Conservation (phyloP, 2,797 vertebrate species). For the Sebastes baramenuke region DNA sequence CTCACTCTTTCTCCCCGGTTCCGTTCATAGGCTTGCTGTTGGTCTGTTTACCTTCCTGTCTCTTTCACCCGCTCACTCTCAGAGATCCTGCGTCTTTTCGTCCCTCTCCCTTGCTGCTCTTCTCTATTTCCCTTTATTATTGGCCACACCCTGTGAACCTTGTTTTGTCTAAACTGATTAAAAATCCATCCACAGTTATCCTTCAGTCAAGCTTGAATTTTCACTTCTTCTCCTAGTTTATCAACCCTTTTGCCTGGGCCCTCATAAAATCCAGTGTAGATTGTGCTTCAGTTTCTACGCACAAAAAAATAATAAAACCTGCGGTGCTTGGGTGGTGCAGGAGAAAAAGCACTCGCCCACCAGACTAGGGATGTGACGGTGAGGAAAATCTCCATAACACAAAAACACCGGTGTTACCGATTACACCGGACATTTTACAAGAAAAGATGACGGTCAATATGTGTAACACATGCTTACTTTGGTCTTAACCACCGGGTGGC, state of each 20-base stretch:
- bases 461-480: no score
- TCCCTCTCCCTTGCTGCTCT: not conserved
- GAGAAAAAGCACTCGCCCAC: not conserved
- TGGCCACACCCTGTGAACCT: not conserved
- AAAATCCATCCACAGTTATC: not conserved
- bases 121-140: not conserved
- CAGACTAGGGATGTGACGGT: not conserved
- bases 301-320: not conserved
- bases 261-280: not conserved
- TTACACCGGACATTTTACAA: no score
- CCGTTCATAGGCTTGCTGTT: conserved; percentile 35
- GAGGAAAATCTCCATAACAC: no score
- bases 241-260: not conserved
- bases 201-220: not conserved
- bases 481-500: no score
- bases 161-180: not conserved
- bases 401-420: no score
- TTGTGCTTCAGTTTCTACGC: not conserved
- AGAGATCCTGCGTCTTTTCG: not conserved
- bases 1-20: conserved; percentile 17
- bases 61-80: not conserved
- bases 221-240: not conserved
- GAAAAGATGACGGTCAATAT: no score
- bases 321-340: not conserved
- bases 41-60: conserved; percentile 27